A percentile compares a stretch with the other conserved stretches of the same genome.
Evolutionary conservation across 1,140 invertebrate genomes (phyloP).

Genomic region (Cyclina sinensis): DNA sequence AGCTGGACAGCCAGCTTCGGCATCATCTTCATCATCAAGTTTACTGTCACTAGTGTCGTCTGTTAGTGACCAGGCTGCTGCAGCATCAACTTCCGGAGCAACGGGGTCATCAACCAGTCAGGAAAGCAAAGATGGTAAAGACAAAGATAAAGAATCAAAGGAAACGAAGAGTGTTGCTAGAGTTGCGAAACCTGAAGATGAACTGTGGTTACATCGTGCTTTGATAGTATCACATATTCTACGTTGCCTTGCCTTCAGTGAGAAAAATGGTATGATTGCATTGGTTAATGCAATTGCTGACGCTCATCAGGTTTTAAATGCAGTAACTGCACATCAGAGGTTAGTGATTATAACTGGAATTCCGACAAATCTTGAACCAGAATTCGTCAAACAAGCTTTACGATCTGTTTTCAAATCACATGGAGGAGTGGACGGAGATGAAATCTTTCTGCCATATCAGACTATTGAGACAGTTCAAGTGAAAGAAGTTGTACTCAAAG

Average conservation of each 20-base stretch:
- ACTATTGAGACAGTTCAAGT: constrained; percentile 32
- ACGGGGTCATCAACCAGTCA: constrained; percentile 47
- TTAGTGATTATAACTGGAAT: constrained; percentile 84
- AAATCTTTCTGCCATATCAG: constrained; percentile 79
- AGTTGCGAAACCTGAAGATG: constrained; percentile 82
- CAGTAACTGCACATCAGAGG: constrained; percentile 80
- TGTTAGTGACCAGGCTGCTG: constrained; percentile 35
- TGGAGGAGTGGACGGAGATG: constrained; percentile 83
- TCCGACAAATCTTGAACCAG: constrained; percentile 74
- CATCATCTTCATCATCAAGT: constrained; percentile 57
- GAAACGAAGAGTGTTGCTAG: constrained; percentile 23
- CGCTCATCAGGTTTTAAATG: constrained; percentile 76
- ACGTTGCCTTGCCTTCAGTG: constrained; percentile 79
- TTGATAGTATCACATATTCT: constrained; percentile 83
- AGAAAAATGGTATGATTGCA: constrained; percentile 78
- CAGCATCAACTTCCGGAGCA: constrained; percentile 38
- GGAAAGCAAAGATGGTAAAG: constrained; percentile 41
- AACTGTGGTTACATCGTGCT: constrained; percentile 84
- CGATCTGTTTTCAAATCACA: constrained; percentile 76
- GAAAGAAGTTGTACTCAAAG: constrained; percentile 31
- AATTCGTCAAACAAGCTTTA: constrained; percentile 77
- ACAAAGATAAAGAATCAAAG: constrained; percentile 24
- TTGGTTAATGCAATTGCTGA: constrained; percentile 81
- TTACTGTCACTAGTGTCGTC: constrained; percentile 46
- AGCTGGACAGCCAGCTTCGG: constrained; percentile 44